phyloP scores from a whole-genome alignment of 2,888 invertebrate genomes.

The Heterodera filipjevi region DNA sequence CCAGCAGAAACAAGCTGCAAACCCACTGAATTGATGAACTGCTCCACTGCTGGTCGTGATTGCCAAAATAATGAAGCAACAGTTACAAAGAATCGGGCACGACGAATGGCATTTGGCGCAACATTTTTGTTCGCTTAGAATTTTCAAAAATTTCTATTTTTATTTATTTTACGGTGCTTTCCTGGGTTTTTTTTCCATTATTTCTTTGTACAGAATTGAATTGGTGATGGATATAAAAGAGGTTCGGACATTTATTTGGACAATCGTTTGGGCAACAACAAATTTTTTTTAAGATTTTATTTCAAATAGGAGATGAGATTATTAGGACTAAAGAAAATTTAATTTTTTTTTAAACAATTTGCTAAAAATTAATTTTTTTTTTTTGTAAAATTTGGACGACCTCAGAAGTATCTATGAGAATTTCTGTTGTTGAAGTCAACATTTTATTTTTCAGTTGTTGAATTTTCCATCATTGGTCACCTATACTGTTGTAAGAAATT shows the following conservation, averaged over 20 bases:
- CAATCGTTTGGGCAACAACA: no score
- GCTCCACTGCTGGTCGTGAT: neutral
- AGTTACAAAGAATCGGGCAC: neutral
- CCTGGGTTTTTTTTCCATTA: neutral
- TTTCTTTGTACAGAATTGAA: neutral
- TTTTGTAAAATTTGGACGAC: neutral
- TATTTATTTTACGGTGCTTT: neutral
- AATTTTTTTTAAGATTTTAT: no score
- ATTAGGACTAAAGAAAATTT: neutral
- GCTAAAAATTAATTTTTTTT: neutral
- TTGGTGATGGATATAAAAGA: neutral
- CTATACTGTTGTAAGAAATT: neutral
- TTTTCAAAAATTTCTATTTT: neutral
- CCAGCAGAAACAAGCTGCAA: neutral
- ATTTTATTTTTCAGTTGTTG: neutral
- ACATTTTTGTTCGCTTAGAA: neutral
- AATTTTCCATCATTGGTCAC: neutral
- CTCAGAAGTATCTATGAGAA: constrained; percentile 5
- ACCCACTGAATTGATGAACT: neutral
- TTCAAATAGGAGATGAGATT: no score
- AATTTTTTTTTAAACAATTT: neutral
- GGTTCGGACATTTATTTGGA: neutral
- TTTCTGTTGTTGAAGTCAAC: neutral
- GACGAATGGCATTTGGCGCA: constrained; percentile 7
- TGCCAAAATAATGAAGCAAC: neutral